phyloP scores from a whole-genome alignment of 2,797 vertebrate species.

The Lateolabrax maculatus region DNA sequence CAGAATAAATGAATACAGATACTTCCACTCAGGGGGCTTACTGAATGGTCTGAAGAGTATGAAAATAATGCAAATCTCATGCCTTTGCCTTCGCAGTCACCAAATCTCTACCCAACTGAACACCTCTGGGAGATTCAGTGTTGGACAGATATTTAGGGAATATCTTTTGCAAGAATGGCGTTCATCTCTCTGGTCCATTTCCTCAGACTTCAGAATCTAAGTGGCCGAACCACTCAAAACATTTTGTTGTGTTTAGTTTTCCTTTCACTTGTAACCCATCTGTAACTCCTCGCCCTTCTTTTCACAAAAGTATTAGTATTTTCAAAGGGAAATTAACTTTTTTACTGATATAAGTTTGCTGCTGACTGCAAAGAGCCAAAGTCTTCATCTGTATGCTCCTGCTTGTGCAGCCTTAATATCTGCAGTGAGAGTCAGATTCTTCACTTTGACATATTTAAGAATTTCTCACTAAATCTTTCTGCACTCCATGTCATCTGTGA shows the following conservation, averaged over 20 bases:
- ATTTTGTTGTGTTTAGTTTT: not conserved
- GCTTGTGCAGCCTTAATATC: conserved; percentile 11
- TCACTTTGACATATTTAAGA: conserved; percentile 4
- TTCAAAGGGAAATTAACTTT: not conserved
- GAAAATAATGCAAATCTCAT: not conserved
- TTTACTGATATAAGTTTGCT: conserved; percentile 13
- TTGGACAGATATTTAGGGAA: not conserved
- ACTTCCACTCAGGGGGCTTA: not conserved
- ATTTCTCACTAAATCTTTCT: conserved; percentile 21
- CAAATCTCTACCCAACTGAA: not conserved
- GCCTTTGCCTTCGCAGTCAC: not conserved
- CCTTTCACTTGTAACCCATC: not conserved
- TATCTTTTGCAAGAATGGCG: not conserved
- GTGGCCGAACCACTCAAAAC: not conserved
- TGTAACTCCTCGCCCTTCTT: not conserved
- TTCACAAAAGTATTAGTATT: not conserved
- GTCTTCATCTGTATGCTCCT: conserved; percentile 1
- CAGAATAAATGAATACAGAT: not conserved
- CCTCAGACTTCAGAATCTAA: not conserved
- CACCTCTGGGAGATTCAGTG: not conserved
- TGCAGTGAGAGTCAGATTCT: conserved; percentile 16
- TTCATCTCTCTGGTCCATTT: not conserved
- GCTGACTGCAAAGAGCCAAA: conserved; percentile 2
- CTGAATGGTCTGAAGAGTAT: not conserved
- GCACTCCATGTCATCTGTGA: conserved; percentile 29